A percentile compares a stretch with the other conserved stretches of the same genome.
Evolutionary conservation across 2,888 invertebrate genomes (phyloP).

Genomic region (Altica lythri): DNA sequence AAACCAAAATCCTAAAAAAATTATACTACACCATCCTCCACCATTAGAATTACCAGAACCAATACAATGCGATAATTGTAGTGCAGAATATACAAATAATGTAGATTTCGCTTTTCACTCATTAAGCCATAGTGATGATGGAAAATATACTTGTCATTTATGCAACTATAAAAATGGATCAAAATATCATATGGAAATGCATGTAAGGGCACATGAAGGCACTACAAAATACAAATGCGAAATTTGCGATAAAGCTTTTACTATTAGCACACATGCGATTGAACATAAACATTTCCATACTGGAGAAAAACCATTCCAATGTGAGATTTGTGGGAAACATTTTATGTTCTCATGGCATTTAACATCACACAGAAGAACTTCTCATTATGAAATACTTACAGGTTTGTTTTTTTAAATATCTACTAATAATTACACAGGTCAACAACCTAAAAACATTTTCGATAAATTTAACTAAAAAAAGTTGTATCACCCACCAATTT

Average conservation of each 20-base stretch:
- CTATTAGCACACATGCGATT: slow-evolving; percentile 59
- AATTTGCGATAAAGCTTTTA: slow-evolving; percentile 43
- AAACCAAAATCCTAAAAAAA: slow-evolving; percentile 33
- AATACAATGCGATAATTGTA: slow-evolving; percentile 62
- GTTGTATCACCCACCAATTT: no score
- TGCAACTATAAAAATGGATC: slow-evolving; percentile 46
- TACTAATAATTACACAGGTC: no score
- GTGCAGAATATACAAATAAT: slow-evolving; percentile 58
- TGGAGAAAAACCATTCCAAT: slow-evolving; percentile 54
- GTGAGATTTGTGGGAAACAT: slow-evolving; percentile 55
- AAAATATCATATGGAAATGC: slow-evolving; percentile 48
- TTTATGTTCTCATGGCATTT: slow-evolving; percentile 62
- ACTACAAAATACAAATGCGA: slow-evolving; percentile 44
- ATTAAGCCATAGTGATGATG: slow-evolving; percentile 47
- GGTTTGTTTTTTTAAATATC: slow-evolving; percentile 1
- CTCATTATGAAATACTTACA: slow-evolving; percentile 59
- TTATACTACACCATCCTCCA: slow-evolving; percentile 35
- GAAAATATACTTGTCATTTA: slow-evolving; percentile 49
- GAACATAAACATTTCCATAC: slow-evolving; percentile 58
- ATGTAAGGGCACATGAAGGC: slow-evolving; percentile 45
- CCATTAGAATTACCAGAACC: slow-evolving; percentile 48
- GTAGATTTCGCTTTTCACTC: slow-evolving; percentile 51
- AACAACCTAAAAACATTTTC: not conserved
- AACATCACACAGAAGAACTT: slow-evolving; percentile 58
- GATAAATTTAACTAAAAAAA: no score